phyloP scores from a whole-genome alignment of 2,888 invertebrate genomes.

The Tiphia femorata region DNA sequence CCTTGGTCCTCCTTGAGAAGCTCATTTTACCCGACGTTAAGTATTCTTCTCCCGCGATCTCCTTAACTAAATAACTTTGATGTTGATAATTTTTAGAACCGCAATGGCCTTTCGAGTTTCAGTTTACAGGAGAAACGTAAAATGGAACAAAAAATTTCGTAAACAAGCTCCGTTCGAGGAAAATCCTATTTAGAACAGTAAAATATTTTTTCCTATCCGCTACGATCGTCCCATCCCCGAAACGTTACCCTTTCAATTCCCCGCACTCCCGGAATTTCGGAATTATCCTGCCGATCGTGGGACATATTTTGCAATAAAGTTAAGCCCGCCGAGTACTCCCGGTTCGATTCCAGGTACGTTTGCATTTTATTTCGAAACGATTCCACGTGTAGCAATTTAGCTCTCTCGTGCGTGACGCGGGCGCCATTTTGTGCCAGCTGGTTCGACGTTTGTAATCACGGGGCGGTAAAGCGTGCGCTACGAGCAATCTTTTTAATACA shows the following conservation, averaged over 20 bases:
- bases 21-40: no score
- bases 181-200: no score
- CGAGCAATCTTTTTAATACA: slow-evolving; percentile 19
- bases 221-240: no score
- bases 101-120: no score
- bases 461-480: slow-evolving; percentile 19
- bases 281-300: slow-evolving; percentile 28
- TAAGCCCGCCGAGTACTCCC: slow-evolving; percentile 21
- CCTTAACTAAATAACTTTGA: no score
- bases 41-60: no score
- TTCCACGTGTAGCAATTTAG: slow-evolving; percentile 37
- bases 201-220: no score
- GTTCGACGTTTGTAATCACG: slow-evolving; percentile 39
- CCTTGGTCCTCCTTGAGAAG: no score
- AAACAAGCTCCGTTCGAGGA: no score
- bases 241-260: slow-evolving; percentile 32
- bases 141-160: no score
- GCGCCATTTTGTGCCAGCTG: slow-evolving; percentile 35
- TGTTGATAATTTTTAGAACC: no score
- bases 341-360: background rate
- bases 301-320: slow-evolving; percentile 35
- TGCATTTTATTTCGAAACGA: slow-evolving; percentile 36
- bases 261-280: slow-evolving; percentile 16
- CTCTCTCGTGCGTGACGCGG: slow-evolving; percentile 14
- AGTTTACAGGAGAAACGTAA: no score